Conservation (phyloP, 2,797 vertebrate genomes). For the Malacoraja senta region DNA sequence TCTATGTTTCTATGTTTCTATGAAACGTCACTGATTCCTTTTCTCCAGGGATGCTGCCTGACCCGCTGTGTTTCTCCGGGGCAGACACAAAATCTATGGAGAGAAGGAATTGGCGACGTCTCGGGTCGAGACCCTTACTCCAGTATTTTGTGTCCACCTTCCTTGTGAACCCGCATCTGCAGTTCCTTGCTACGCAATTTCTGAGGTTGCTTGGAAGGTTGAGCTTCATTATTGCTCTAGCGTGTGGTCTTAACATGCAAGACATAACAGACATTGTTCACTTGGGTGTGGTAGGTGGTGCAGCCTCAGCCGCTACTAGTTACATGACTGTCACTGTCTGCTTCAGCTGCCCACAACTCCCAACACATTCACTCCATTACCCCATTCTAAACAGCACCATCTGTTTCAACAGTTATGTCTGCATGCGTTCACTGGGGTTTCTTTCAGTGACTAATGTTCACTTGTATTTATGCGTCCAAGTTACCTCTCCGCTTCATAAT, state of each 20-base stretch:
- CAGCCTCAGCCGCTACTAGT: not conserved
- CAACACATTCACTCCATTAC: not conserved
- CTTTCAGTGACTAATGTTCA: conserved; percentile 6
- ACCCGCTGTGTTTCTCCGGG: no score
- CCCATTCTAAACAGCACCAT: no score
- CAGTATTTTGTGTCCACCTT: no score
- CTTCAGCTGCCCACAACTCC: not conserved
- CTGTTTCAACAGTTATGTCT: not conserved
- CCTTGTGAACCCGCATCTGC: no score
- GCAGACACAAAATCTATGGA: no score
- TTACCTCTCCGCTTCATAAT: not conserved
- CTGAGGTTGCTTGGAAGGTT: not conserved
- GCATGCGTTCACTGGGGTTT: not conserved
- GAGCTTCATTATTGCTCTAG: not conserved
- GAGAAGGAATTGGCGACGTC: no score
- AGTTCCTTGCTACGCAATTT: not conserved
- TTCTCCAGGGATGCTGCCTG: no score
- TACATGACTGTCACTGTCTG: not conserved
- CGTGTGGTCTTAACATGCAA: not conserved
- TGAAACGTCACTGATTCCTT: no score
- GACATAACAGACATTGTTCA: not conserved
- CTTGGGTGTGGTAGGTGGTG: not conserved
- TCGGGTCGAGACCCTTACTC: no score
- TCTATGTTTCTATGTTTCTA: no score
- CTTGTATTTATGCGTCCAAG: no score